A percentile compares a stretch with the other conserved stretches of the same genome.
Evolutionary conservation across 2,113 vertebrate species (phyloP).

Genomic region (Oreamnos americanus): DNA sequence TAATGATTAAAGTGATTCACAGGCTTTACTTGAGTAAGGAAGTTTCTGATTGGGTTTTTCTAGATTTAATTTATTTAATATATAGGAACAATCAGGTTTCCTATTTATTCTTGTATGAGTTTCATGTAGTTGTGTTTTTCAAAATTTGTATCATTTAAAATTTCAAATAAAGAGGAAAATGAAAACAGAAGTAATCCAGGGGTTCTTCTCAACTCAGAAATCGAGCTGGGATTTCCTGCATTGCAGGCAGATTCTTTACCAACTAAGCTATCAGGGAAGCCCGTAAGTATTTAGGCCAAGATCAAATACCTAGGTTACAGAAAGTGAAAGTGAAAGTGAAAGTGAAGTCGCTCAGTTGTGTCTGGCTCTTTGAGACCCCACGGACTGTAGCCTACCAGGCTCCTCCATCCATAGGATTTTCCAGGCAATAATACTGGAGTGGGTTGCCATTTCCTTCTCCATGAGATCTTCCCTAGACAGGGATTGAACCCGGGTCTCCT

Average conservation of each 20-base stretch:
- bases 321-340: not conserved
- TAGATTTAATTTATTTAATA: not conserved
- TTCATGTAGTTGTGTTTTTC: not conserved
- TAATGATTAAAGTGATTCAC: not conserved
- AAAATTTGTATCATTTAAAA: not conserved
- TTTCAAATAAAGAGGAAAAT: not conserved
- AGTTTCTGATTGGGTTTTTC: not conserved
- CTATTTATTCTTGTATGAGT: not conserved
- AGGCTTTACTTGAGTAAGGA: not conserved
- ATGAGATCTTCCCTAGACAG: too few species aligned
- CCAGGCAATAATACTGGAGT: too few species aligned
- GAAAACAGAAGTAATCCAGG: not conserved
- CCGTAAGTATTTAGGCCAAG: not conserved
- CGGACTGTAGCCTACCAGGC: too few species aligned
- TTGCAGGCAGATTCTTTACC: not conserved
- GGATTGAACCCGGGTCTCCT: too few species aligned
- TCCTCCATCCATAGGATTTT: too few species aligned
- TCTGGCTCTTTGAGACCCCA: too few species aligned
- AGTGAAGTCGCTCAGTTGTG: too few species aligned
- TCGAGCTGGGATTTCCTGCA: rapidly evolving
- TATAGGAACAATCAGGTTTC: not conserved
- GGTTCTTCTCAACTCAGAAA: not conserved
- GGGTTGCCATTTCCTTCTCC: too few species aligned
- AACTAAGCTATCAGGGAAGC: not conserved
- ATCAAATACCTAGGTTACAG: not conserved